Conservation (phyloP, 2,888 invertebrate species). For the Eupithecia centaureata region DNA sequence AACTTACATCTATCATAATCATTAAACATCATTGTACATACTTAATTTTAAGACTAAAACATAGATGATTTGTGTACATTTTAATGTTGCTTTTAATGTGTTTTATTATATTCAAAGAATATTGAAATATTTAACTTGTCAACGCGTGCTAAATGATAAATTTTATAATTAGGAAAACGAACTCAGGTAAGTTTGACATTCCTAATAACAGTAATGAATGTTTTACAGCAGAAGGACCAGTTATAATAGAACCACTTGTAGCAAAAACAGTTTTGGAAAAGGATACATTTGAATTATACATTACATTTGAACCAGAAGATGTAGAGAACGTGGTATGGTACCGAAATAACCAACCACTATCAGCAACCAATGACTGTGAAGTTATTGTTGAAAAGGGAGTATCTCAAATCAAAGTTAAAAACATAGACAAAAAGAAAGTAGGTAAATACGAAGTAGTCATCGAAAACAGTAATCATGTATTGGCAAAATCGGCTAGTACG, state of each 20-base stretch:
- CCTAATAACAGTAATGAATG: conserved; percentile 48
- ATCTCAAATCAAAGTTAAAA: conserved; percentile 86
- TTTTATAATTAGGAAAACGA: background rate
- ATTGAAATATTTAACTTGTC: background rate
- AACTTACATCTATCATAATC: conserved; percentile 6
- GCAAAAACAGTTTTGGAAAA: conserved; percentile 89
- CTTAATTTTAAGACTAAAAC: conserved; percentile 20
- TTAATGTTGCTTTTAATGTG: conserved; percentile 13
- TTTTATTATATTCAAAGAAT: background rate
- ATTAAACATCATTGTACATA: conserved; percentile 43
- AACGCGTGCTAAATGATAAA: background rate
- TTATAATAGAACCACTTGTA: conserved; percentile 90
- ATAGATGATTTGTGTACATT: conserved; percentile 24
- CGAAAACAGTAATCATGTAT: conserved; percentile 88
- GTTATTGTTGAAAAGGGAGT: conserved; percentile 85
- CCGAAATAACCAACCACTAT: conserved; percentile 91
- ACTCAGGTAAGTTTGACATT: background rate
- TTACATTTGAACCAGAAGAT: conserved; percentile 88
- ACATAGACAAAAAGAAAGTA: conserved; percentile 88
- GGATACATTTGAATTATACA: conserved; percentile 87
- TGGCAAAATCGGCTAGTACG: conserved; percentile 91
- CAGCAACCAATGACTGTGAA: conserved; percentile 84
- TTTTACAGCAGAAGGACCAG: conserved; percentile 80
- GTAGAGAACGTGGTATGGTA: conserved; percentile 92
- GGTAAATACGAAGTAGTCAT: conserved; percentile 95